Base-by-base conservation (phyloP, 2,888 invertebrate species). In the Stenchaetothrips biformis region DNA sequence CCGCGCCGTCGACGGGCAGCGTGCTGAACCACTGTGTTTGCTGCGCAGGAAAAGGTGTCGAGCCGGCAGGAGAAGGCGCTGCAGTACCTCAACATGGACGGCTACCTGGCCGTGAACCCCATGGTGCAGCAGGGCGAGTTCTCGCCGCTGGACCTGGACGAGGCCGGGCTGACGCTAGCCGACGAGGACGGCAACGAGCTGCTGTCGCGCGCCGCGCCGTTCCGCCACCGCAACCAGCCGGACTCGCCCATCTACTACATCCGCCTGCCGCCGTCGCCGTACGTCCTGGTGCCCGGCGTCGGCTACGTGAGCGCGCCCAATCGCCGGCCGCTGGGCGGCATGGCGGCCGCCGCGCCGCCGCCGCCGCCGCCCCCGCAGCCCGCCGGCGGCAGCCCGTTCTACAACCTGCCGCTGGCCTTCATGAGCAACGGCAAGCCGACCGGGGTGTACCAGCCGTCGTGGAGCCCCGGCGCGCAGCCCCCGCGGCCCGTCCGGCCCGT, bases 181-280 rank as follows among this genome's bases (percentile, higher is more conserved):
- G 80, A 78, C 8, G 74, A 80, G 78, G 80, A 80, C 16, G 81
- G 78, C 79, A 82, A 81, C 53, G 81, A 81, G 18, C 67, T 78
- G 11, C 80, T 79, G 37, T 80, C 82, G 8, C 25, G 83, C 21
- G 81, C 81, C 27, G 81, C 82, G 7, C 83, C 82, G 4, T 78
- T 78, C 7, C 67, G 67, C 9, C 53, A 79, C 7, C 81, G 79
- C 77, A 80, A 82, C 78, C 79, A 81, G 7, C 82, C 84, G 81
- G 94, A 95, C 85, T 95, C 95, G 0, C 94, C 95, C 13, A 94
- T 95, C 82, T 95, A 94, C 87, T 95, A 95, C 87, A 94, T 96
- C 78, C 90, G 94, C 80, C 86, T 95, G 80, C 95, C 95, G 0
- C 94, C 95, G 0, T 92, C 93, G 11, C 95, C 95, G 0, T 95